Evolutionary conservation across 2,113 vertebrate species (phyloP), one percentile per base, ranked within the genome.

Genomic region (Erpornis zantholeuca): DNA sequence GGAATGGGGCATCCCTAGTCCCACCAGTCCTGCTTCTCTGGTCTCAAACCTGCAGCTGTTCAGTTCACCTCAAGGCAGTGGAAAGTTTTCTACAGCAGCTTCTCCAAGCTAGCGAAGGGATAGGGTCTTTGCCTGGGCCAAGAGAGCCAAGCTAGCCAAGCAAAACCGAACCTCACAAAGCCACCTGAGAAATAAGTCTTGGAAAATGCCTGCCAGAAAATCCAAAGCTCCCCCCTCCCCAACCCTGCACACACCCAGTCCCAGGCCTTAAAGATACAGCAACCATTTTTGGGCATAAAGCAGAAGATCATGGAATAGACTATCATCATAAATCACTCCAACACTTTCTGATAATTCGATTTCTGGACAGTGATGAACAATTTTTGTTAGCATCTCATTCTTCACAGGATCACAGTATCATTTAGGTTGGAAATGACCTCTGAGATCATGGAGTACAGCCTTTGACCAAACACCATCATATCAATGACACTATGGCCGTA

Each of bases 261-360:
- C 29, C 0, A 0, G 29, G 44, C 44, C 15, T 15, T n/a, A 50
- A 42, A n/a, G 15, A n/a, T 24, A n/a, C 10, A 24, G 3, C 19
- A n/a, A 23, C 8, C 7, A 40, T 29, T 60, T 70, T 7, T 29
- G 35, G 35, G 24, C 44, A 42, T 42, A 60, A 50, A 70, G 15
- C 7, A 50, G 31, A 60, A 10, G 12, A 35, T 82, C 12, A 16
- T 35, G 45, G 10, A 60, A 52, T 11, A 36, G 16, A 25, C 5
- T 31, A 44, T 13, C 5, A 27, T 36, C 7, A 21, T 71, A 61
- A 53, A 61, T 61, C 36, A 31, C 21, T 44, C 36, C 33, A 71
- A 63, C 16, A 44, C 7, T 63, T 72, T 53, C 49, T 63, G 22
- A 22, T 63, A 66, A 47, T 76, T 83, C 35, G 1, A 31, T 52